Conservation (phyloP, 2,888 invertebrate genomes). For the Argyresthia goedartella region DNA sequence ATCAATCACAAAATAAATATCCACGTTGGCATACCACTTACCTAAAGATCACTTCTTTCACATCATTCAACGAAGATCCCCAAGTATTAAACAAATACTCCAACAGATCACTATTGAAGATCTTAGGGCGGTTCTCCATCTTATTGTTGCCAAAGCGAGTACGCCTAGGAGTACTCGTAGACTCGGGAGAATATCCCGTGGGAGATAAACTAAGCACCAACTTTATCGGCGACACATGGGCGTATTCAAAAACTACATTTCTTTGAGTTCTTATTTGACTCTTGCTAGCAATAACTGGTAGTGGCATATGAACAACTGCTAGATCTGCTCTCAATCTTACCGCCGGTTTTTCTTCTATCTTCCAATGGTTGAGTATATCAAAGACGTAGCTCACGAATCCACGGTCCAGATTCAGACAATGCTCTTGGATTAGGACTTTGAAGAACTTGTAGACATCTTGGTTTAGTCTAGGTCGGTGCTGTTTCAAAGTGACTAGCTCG, state of each 20-base stretch:
- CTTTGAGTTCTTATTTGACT: slow-evolving; percentile 41
- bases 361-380: slow-evolving; percentile 73
- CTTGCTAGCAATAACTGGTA: slow-evolving; percentile 58
- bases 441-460: slow-evolving; percentile 73
- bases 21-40: slow-evolving; percentile 24
- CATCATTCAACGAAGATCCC: slow-evolving; percentile 74
- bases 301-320: slow-evolving; percentile 70
- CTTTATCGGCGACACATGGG: slow-evolving; percentile 72
- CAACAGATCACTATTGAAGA: slow-evolving; percentile 71
- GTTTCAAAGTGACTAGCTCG: slow-evolving; percentile 68
- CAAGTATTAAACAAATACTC: slow-evolving; percentile 75
- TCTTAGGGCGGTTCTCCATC: slow-evolving; percentile 57
- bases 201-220: slow-evolving; percentile 73
- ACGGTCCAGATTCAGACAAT: slow-evolving; percentile 77
- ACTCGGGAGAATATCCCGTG: slow-evolving; percentile 47
- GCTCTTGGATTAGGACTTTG: slow-evolving; percentile 75
- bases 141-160: slow-evolving; percentile 34
- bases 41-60: slow-evolving; percentile 75
- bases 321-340: slow-evolving; percentile 68
- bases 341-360: slow-evolving; percentile 69
- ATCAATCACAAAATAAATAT: no score
- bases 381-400: slow-evolving; percentile 75
- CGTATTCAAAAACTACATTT: slow-evolving; percentile 65
- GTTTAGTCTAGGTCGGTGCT: slow-evolving; percentile 53
- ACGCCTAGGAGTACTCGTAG: slow-evolving; percentile 32